Evolutionary conservation across 2,797 vertebrate species (phyloP).

Genomic region (Argentina silus): DNA sequence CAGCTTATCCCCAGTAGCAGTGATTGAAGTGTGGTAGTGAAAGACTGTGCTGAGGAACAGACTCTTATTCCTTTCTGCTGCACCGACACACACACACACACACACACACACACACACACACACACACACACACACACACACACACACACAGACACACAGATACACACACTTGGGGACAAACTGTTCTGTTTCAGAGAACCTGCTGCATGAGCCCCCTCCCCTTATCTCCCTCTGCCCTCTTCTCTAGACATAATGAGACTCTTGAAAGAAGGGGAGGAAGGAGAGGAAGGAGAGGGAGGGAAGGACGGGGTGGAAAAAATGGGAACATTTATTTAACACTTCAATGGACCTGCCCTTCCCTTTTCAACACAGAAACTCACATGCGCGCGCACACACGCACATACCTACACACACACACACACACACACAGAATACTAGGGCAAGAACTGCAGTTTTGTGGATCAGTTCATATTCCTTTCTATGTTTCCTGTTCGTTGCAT

Average conservation of each 20-base stretch:
- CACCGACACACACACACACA: constrained; percentile 19
- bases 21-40: background rate
- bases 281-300: constrained; percentile 10
- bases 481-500: background rate
- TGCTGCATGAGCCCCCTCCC: background rate
- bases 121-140: constrained; percentile 4
- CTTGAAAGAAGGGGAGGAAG: constrained; percentile 13
- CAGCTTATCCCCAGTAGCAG: background rate
- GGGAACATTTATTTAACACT: constrained; percentile 5
- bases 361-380: constrained; percentile 17
- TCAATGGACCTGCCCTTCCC: constrained; percentile 18
- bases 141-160: background rate
- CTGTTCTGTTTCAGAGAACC: constrained; percentile 7
- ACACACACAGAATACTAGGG: constrained; percentile 1
- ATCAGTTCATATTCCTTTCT: background rate
- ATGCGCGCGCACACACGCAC: background rate
- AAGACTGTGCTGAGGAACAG: background rate
- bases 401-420: background rate
- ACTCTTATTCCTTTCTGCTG: background rate
- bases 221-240: background rate
- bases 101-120: constrained; percentile 19
- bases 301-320: constrained; percentile 12
- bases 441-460: background rate
- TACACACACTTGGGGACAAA: constrained; percentile 10
- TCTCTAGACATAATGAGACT: constrained; percentile 16